Evolutionary conservation across 1,140 invertebrate genomes (phyloP).

Genomic region (Ceratina japonica): DNA sequence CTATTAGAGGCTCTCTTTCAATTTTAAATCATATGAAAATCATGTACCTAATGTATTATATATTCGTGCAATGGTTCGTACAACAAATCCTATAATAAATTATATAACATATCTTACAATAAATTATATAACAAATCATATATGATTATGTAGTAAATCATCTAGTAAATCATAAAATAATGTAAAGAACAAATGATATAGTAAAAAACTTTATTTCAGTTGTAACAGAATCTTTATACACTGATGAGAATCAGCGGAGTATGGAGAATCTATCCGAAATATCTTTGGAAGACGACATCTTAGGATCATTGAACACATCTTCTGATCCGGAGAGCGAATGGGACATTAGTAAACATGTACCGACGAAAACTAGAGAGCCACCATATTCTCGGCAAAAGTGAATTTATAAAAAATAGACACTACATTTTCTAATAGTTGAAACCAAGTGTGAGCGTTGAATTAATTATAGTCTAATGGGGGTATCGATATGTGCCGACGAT

Average conservation of each 20-base stretch:
- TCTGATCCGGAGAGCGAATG: constrained; percentile 83
- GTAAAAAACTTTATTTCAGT: constrained; percentile 38
- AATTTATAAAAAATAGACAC: constrained; percentile 71
- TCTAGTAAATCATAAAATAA: too few species aligned
- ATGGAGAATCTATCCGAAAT: constrained; percentile 75
- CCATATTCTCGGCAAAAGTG: constrained; percentile 76
- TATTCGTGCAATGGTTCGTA: too few species aligned
- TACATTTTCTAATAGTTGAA: constrained; percentile 13
- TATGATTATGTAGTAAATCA: too few species aligned
- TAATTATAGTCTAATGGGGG: constrained; percentile 12
- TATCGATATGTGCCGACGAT: constrained; percentile 15
- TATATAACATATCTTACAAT: too few species aligned
- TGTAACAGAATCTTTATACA: constrained; percentile 55
- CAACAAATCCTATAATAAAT: too few species aligned
- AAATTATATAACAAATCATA: too few species aligned
- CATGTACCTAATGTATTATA: background rate
- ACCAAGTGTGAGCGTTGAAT: background rate
- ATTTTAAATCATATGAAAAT: background rate
- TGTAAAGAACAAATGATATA: too few species aligned
- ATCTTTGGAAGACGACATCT: constrained; percentile 76
- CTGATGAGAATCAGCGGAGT: constrained; percentile 60
- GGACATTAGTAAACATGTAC: constrained; percentile 73
- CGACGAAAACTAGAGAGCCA: constrained; percentile 39
- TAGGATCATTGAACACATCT: constrained; percentile 78
- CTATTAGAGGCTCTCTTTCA: background rate